Evolutionary conservation across 2,888 invertebrate genomes (phyloP).

Genomic region (Dasypogon diadema): DNA sequence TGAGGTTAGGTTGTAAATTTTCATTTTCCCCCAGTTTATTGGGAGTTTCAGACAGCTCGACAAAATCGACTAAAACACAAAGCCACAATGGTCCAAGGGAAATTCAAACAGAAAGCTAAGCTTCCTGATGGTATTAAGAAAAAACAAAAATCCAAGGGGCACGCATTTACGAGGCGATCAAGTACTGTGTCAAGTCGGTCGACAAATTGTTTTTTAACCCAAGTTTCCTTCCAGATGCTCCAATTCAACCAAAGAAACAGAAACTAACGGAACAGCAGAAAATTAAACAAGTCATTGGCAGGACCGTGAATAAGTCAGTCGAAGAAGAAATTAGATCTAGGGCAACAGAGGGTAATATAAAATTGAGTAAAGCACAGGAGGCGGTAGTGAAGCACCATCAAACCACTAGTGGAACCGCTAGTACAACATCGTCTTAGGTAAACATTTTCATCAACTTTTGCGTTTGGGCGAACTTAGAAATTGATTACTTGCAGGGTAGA

Average conservation of each 20-base stretch:
- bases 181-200: slow-evolving; percentile 68
- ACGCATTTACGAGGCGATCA: slow-evolving; percentile 70
- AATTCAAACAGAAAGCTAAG: slow-evolving; percentile 73
- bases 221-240: slow-evolving; percentile 74
- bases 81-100: slow-evolving; percentile 73
- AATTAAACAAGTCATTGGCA: slow-evolving; percentile 74
- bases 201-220: no score
- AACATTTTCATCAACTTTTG: no score
- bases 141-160: slow-evolving; percentile 71
- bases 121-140: slow-evolving; percentile 70
- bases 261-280: slow-evolving; percentile 73
- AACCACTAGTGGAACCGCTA: neutral
- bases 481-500: no score
- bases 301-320: slow-evolving; percentile 73
- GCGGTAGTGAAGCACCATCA: slow-evolving; percentile 64
- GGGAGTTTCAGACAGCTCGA: no score
- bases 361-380: slow-evolving; percentile 71
- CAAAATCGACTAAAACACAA: no score
- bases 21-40: no score
- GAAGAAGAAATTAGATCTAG: slow-evolving; percentile 74
- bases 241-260: slow-evolving; percentile 74
- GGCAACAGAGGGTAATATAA: slow-evolving; percentile 69
- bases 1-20: no score
- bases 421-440: no score
- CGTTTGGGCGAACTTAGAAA: no score